A percentile compares a stretch with the other conserved stretches of the same genome.
Conservation (phyloP, 2,113 vertebrate genomes). For the Rhinogobius similis region DNA sequence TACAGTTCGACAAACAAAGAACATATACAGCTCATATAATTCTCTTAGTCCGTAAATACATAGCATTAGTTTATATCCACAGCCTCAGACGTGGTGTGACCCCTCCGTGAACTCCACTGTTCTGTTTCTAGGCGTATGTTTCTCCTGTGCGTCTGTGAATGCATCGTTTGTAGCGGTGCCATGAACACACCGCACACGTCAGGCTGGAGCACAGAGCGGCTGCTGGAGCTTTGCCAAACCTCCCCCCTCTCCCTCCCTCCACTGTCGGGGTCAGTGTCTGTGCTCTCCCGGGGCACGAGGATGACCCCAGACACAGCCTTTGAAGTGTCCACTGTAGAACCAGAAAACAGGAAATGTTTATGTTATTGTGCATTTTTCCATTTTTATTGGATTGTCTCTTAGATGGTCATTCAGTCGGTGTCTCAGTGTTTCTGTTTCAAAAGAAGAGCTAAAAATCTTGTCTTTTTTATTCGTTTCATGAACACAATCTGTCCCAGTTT, state of each 20-base stretch:
- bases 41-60: too few relatives aligned
- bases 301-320: slow-evolving; percentile 15
- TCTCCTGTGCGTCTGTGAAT: slow-evolving; percentile 16
- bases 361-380: background rate
- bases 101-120: background rate
- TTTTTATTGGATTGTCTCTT: background rate
- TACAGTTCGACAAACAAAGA: too few relatives aligned
- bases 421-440: background rate
- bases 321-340: slow-evolving; percentile 14
- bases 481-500: background rate
- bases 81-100: background rate
- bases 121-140: background rate
- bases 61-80: background rate
- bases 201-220: slow-evolving; percentile 19
- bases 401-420: too few relatives aligned
- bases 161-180: slow-evolving; percentile 18
- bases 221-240: slow-evolving; percentile 46
- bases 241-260: background rate
- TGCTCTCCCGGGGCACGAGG: slow-evolving; percentile 31
- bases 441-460: background rate
- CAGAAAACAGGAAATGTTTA: background rate
- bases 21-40: too few relatives aligned
- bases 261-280: slow-evolving; percentile 62
- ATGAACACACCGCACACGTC: slow-evolving; percentile 36
- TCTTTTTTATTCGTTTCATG: too few relatives aligned